These are phyloP conservation scores for Tetheella fluctuosa DNA, from an alignment of 2,888 invertebrate species.

Conservation along the genomic window DNA sequence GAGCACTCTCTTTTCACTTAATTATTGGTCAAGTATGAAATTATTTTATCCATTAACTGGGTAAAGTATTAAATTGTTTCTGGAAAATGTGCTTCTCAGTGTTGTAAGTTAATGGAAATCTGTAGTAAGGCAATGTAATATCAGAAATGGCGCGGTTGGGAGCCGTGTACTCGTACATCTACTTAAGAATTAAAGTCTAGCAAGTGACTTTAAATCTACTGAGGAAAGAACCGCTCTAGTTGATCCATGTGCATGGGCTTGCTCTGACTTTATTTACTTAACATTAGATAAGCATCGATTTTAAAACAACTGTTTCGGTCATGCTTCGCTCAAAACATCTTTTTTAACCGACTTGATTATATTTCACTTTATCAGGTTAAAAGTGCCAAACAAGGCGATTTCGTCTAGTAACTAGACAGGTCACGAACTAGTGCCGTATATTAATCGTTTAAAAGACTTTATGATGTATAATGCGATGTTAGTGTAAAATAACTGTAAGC, in stretches of 20 bases:
- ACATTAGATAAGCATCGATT: neutral
- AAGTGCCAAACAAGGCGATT: neutral
- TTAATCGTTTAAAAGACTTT: neutral
- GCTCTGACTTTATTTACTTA: neutral
- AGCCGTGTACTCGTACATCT: slow-evolving; percentile 4
- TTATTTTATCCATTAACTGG: slow-evolving; percentile 38
- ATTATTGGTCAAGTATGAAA: slow-evolving; percentile 27
- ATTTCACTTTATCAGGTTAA: neutral
- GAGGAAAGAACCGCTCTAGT: neutral
- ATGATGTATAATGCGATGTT: slow-evolving; percentile 17
- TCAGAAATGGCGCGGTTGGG: slow-evolving; percentile 27
- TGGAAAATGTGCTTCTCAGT: slow-evolving; percentile 29
- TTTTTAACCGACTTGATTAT: neutral
- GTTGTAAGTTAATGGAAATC: slow-evolving; percentile 61
- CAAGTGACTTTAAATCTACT: neutral
- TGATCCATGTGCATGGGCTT: slow-evolving; percentile 1
- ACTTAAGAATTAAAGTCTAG: neutral
- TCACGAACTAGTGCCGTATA: neutral
- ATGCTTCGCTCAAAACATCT: neutral
- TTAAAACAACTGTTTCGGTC: neutral
- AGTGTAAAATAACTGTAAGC: slow-evolving; percentile 19
- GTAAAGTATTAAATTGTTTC: slow-evolving; percentile 30
- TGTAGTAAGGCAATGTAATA: slow-evolving; percentile 44
- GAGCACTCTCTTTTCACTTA: slow-evolving; percentile 17
- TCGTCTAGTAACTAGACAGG: neutral